Percentiles rank a stretch among this genome's conserved stretches.
phyloP scores from a whole-genome alignment of 1,140 invertebrate genomes.

The Ladona fulva region DNA sequence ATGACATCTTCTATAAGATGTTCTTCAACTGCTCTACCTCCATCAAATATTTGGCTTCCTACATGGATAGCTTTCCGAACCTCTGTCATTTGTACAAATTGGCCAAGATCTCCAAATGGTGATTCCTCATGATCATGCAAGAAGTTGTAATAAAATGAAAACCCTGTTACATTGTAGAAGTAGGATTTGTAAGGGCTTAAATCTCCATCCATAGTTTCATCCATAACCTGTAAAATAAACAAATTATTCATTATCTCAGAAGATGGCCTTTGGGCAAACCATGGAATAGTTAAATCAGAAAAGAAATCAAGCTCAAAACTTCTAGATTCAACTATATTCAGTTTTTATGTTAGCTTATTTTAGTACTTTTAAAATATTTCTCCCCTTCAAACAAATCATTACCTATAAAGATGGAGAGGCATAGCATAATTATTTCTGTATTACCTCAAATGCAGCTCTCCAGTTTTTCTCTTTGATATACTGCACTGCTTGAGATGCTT shows the following conservation, averaged over 20 bases:
- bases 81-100: constrained; percentile 48
- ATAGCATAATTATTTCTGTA: no score
- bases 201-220: constrained; percentile 64
- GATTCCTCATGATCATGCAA: constrained; percentile 34
- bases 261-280: no score
- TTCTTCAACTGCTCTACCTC: constrained; percentile 35
- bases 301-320: no score
- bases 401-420: no score
- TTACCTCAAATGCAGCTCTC: constrained; percentile 54
- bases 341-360: no score
- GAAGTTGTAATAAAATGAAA: constrained; percentile 71
- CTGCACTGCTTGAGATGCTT: constrained; percentile 45
- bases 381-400: no score
- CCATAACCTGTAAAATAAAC: constrained; percentile 34
- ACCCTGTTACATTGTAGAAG: constrained; percentile 72
- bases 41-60: constrained; percentile 56
- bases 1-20: constrained; percentile 66
- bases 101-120: constrained; percentile 30
- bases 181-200: constrained; percentile 47
- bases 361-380: no score
- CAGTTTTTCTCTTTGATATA: constrained; percentile 43
- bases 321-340: no score
- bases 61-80: constrained; percentile 70
- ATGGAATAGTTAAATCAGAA: no score
- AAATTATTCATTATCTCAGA: not conserved